Conservation (phyloP, 1,140 invertebrate species). For the Aradophagus sp. region DNA sequence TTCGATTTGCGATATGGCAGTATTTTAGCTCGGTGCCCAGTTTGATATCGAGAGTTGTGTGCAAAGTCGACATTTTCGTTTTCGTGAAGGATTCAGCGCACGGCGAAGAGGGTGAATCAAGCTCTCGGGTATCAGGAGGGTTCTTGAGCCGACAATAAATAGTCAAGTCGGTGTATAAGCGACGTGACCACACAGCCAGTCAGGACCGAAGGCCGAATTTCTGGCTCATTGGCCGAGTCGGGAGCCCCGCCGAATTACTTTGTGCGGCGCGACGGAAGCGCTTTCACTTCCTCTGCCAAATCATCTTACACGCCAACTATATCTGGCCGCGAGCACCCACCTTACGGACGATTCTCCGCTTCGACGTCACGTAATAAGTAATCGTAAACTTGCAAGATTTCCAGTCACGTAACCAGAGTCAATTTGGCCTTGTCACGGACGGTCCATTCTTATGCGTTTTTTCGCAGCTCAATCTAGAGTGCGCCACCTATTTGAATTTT, state of each 20-base stretch:
- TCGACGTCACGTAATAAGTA: slow-evolving; percentile 65
- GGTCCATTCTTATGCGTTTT: slow-evolving; percentile 50
- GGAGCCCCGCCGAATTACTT: slow-evolving; percentile 38
- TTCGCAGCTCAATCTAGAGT: slow-evolving; percentile 3
- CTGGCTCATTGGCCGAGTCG: slow-evolving; percentile 45
- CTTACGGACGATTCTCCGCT: slow-evolving; percentile 13
- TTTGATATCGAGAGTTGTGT: slow-evolving; percentile 42
- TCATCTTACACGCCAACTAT: slow-evolving; percentile 52
- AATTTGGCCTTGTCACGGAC: slow-evolving; percentile 57
- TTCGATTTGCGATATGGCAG: slow-evolving; percentile 40
- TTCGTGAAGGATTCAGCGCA: slow-evolving; percentile 55
- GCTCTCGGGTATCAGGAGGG: slow-evolving; percentile 55
- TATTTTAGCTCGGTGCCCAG: slow-evolving; percentile 13
- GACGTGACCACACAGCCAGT: slow-evolving; percentile 52
- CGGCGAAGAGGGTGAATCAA: slow-evolving; percentile 56
- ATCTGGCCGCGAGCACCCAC: slow-evolving; percentile 32
- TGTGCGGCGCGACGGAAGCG: slow-evolving; percentile 43
- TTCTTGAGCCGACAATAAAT: slow-evolving; percentile 57
- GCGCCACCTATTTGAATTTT: no score
- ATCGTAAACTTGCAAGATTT: slow-evolving; percentile 67
- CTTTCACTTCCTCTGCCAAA: slow-evolving; percentile 53
- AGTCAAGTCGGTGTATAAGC: slow-evolving; percentile 55
- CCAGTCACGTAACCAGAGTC: slow-evolving; percentile 65
- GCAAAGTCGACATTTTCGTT: slow-evolving; percentile 51
- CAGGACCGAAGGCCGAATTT: slow-evolving; percentile 38